These are phyloP conservation scores for Pterostichus madidus DNA, from an alignment of 2,888 invertebrate species.

Conservation along the genomic window DNA sequence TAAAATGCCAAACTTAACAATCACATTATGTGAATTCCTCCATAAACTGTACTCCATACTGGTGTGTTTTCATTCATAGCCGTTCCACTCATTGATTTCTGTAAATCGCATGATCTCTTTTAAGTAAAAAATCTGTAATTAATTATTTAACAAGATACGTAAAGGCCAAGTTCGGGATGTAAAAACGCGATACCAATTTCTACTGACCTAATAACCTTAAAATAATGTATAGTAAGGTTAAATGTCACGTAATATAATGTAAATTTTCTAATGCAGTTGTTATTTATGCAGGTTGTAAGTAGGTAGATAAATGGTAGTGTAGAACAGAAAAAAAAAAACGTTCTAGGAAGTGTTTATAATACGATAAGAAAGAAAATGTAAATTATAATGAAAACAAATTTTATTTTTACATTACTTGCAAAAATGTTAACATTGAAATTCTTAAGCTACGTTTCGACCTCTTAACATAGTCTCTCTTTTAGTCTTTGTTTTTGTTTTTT, in stretches of 20 bases:
- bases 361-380: too few species aligned
- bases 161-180: conserved; percentile 20
- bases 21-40: background rate
- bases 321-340: too few species aligned
- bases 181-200: background rate
- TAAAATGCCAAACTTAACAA: conserved; percentile 27
- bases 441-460: too few species aligned
- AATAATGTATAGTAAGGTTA: background rate
- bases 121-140: background rate
- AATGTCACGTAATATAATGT: background rate
- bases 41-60: background rate
- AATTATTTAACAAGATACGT: background rate
- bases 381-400: too few species aligned
- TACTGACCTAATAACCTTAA: conserved; percentile 6
- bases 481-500: too few species aligned
- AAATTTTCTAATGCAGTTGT: background rate
- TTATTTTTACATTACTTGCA: too few species aligned
- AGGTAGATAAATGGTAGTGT: too few species aligned
- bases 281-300: background rate
- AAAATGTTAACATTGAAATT: too few species aligned
- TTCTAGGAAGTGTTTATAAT: too few species aligned
- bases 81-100: background rate
- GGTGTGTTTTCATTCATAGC: background rate
- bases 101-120: background rate
- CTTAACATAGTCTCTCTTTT: too few species aligned